A percentile compares a stretch with the other conserved stretches of the same genome.
phyloP scores from a whole-genome alignment of 2,888 invertebrate genomes.

The Rotaria sp. region DNA sequence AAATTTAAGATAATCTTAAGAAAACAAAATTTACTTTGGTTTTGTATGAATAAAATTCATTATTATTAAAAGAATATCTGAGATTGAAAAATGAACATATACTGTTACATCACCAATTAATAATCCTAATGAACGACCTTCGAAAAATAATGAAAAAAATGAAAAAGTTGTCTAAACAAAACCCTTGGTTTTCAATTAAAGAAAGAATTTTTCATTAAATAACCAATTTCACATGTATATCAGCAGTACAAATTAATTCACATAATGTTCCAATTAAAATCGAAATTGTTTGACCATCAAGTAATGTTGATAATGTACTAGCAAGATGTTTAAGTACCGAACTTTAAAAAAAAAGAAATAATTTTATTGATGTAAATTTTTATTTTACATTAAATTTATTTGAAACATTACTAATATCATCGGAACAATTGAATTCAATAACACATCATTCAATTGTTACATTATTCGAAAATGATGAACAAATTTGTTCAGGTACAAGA shows the following conservation, averaged over 20 bases:
- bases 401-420: neutral
- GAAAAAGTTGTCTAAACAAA: neutral
- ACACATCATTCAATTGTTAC: neutral
- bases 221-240: neutral
- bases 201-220: neutral
- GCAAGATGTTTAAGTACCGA: neutral
- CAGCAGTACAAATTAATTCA: neutral
- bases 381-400: neutral
- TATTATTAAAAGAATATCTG: neutral
- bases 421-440: slow-evolving; percentile 12
- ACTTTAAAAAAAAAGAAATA: too few relatives aligned
- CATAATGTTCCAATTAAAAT: neutral
- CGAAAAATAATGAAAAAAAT: neutral
- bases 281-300: neutral
- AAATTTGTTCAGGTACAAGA: neutral
- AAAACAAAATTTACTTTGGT: neutral
- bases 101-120: neutral
- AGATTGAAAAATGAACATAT: neutral
- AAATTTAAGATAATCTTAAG: too few relatives aligned
- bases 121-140: neutral
- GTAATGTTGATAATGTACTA: neutral
- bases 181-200: neutral
- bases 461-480: neutral
- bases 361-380: too few relatives aligned
- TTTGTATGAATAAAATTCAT: slow-evolving; percentile 22